Conservation (phyloP, 2,797 vertebrate genomes). For the Busarellus nigricollis region DNA sequence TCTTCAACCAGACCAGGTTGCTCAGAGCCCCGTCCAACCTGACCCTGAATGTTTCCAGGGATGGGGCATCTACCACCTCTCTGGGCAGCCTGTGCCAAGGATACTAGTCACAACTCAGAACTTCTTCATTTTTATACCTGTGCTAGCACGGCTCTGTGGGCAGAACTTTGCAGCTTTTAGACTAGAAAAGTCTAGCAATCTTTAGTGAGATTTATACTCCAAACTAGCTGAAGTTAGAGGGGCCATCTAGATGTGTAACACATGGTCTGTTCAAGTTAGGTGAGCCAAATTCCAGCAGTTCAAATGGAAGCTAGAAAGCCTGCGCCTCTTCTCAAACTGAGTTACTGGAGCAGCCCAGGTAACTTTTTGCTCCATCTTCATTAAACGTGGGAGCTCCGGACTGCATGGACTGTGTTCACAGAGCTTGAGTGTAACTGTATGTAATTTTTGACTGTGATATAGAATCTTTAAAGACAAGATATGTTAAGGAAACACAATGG, state of each 20-base stretch:
- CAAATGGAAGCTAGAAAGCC: background rate
- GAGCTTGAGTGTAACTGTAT: background rate
- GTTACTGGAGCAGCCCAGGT: background rate
- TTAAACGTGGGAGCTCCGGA: background rate
- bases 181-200: background rate
- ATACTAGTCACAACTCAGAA: background rate
- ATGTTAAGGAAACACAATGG: background rate
- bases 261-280: background rate
- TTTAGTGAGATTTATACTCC: background rate
- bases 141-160: background rate
- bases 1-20: too few species aligned
- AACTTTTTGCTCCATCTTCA: background rate
- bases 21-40: background rate
- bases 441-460: background rate
- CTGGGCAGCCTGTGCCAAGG: background rate
- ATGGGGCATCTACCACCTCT: background rate
- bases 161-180: background rate
- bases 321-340: background rate
- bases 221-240: background rate
- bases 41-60: background rate
- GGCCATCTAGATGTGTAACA: background rate
- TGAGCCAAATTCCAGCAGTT: background rate
- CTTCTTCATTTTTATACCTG: background rate
- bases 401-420: background rate
- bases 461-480: background rate